phyloP scores from a whole-genome alignment of 2,797 vertebrate genomes.

The Notoglanidium macrostoma region DNA sequence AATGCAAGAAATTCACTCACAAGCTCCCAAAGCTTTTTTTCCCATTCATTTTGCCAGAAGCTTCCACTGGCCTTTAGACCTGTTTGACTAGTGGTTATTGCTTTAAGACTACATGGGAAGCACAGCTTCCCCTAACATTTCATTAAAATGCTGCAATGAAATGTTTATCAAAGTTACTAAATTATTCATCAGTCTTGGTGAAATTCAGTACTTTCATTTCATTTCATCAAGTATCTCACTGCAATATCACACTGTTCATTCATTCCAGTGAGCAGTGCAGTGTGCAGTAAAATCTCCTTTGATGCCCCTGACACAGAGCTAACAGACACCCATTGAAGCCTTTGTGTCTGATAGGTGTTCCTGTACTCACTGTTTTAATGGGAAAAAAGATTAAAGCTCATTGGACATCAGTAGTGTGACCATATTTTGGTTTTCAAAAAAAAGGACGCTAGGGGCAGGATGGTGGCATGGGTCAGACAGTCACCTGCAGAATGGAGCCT shows the following conservation, averaged over 20 bases:
- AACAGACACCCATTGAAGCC: neutral
- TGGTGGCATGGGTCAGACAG: no score
- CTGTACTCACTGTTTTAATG: no score
- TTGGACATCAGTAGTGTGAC: no score
- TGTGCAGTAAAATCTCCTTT: neutral
- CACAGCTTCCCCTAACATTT: neutral
- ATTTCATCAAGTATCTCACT: neutral
- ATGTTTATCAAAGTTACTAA: neutral
- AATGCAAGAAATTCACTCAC: conserved; percentile 6
- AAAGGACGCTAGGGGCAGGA: no score
- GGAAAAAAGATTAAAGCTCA: no score
- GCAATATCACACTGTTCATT: neutral
- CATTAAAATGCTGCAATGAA: neutral
- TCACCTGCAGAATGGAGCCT: no score
- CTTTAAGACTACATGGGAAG: no score
- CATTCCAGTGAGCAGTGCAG: neutral
- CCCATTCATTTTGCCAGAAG: neutral
- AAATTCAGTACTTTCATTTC: neutral
- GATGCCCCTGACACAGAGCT: no score
- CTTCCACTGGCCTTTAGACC: neutral
- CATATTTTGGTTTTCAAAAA: no score
- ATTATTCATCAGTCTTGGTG: neutral
- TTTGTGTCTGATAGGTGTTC: no score
- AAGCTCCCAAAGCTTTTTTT: conserved; percentile 13
- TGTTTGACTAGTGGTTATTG: conserved; percentile 4